These are phyloP conservation scores for Lepus townsendii DNA, from an alignment of 2,797 vertebrate species.

Conservation along the genomic window DNA sequence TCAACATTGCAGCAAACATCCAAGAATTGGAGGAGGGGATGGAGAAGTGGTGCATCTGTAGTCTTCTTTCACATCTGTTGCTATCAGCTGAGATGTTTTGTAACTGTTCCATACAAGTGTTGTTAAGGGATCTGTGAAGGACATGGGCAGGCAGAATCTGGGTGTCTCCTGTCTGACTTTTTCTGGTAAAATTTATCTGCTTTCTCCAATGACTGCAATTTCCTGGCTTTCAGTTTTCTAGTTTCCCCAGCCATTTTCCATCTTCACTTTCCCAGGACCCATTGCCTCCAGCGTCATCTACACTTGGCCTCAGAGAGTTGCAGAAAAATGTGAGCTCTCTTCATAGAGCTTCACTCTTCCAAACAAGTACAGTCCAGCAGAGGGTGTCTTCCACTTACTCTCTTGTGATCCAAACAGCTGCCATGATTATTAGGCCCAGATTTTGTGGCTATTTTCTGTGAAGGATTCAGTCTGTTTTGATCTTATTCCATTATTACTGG, in stretches of 20 bases:
- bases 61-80: neutral
- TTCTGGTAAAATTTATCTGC: neutral
- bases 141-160: neutral
- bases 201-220: neutral
- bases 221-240: neutral
- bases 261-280: neutral
- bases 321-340: neutral
- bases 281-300: neutral
- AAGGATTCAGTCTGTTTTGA: constrained; percentile 11
- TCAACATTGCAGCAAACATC: no score
- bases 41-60: neutral
- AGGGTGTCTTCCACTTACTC: neutral
- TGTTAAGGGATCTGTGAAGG: neutral
- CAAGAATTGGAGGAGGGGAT: no score
- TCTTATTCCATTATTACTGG: neutral
- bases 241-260: neutral
- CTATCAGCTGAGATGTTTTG: neutral
- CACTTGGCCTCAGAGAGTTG: neutral
- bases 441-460: neutral
- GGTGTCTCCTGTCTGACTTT: neutral
- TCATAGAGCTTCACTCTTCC: neutral
- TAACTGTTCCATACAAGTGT: neutral
- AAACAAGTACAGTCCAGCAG: neutral
- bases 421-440: neutral
- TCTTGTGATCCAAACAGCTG: neutral